phyloP scores from a whole-genome alignment of 2,888 invertebrate genomes.

The Argyra leucocephala region DNA sequence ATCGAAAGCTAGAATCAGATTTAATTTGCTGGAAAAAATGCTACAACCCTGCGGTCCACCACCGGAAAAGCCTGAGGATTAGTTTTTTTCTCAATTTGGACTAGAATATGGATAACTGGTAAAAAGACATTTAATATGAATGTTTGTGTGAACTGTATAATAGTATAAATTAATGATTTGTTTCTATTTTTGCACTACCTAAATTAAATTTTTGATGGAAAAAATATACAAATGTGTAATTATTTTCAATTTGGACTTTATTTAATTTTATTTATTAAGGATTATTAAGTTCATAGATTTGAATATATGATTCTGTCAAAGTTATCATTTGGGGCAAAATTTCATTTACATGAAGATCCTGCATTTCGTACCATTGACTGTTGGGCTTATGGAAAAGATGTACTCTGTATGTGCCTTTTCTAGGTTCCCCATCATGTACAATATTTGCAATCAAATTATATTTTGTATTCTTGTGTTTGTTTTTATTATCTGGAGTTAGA shows the following conservation, averaged over 20 bases:
- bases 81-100: conserved; percentile 25
- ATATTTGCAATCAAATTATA: conserved; percentile 98
- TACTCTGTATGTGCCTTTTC: conserved; percentile 86
- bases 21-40: conserved; percentile 97
- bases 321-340: conserved; percentile 99
- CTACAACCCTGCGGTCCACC: conserved; percentile 98
- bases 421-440: conserved; percentile 95
- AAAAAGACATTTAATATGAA: too few relatives aligned
- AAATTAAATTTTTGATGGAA: too few relatives aligned
- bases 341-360: conserved; percentile 95
- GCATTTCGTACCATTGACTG: conserved; percentile 83
- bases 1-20: conserved; percentile 86
- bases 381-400: conserved; percentile 85
- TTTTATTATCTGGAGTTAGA: conserved; percentile 72
- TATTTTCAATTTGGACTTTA: too few relatives aligned
- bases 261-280: neutral
- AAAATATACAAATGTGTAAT: too few relatives aligned
- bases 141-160: too few relatives aligned
- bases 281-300: conserved; percentile 56
- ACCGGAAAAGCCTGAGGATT: conserved; percentile 90
- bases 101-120: too few relatives aligned
- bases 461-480: conserved; percentile 68
- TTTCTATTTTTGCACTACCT: too few relatives aligned
- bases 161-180: too few relatives aligned
- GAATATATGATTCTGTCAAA: conserved; percentile 96